Conservation (phyloP, 1,140 invertebrate genomes). For the Aphis craccivora region DNA sequence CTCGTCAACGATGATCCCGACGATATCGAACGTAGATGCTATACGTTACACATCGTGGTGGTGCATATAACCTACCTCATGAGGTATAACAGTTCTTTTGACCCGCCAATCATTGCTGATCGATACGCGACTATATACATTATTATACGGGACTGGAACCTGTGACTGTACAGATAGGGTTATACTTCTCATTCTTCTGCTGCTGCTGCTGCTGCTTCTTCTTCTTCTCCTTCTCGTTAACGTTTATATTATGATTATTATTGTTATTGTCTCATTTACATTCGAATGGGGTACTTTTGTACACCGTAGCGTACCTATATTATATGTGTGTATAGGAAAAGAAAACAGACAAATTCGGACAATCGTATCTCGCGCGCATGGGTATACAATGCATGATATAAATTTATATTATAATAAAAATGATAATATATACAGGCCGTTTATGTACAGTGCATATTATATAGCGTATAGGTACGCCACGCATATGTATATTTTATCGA, state of each 20-base stretch:
- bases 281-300: not conserved
- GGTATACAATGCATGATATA: no score
- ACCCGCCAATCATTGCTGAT: not conserved
- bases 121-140: not conserved
- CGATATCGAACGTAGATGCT: not conserved
- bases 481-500: not conserved
- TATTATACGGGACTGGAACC: not conserved
- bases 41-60: not conserved
- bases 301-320: not conserved
- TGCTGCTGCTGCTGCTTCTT: not conserved
- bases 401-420: not conserved
- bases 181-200: not conserved
- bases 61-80: not conserved
- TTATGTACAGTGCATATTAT: no score
- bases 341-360: constrained; percentile 14
- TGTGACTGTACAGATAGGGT: not conserved
- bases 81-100: not conserved
- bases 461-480: not conserved
- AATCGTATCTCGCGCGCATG: not conserved
- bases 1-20: not conserved
- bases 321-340: not conserved
- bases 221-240: not conserved
- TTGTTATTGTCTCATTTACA: not conserved
- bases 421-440: not conserved
- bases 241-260: constrained; percentile 6